phyloP scores from a whole-genome alignment of 2,888 invertebrate genomes.

The Drosophila demipolita region DNA sequence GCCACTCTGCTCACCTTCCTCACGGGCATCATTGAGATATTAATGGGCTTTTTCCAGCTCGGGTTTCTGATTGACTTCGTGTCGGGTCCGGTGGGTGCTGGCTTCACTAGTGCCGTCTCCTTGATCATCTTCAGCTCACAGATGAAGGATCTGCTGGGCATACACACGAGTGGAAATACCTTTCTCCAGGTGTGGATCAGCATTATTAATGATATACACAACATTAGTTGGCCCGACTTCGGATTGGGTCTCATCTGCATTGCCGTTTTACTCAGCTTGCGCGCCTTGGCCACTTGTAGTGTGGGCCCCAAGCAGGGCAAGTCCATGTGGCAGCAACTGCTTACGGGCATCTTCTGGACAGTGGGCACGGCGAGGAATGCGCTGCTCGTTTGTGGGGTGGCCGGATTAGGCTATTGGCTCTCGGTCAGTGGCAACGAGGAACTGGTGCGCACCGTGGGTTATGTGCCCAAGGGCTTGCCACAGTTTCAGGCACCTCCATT shows the following conservation, averaged over 20 bases:
- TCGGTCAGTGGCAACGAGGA: slow-evolving; percentile 86
- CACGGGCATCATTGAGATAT: slow-evolving; percentile 90
- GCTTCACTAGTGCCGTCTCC: slow-evolving; percentile 95
- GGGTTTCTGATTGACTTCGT: slow-evolving; percentile 96
- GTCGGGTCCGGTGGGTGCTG: slow-evolving; percentile 94
- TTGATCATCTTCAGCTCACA: slow-evolving; percentile 95
- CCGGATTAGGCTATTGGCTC: slow-evolving; percentile 88
- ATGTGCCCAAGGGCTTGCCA: slow-evolving; percentile 91
- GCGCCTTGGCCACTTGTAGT: slow-evolving; percentile 90
- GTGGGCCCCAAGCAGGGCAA: slow-evolving; percentile 87
- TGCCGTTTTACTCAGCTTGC: slow-evolving; percentile 89
- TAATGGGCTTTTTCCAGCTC: slow-evolving; percentile 93
- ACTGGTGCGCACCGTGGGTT: slow-evolving; percentile 89
- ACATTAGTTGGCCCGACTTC: slow-evolving; percentile 90
- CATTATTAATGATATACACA: slow-evolving; percentile 89
- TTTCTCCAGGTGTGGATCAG: slow-evolving; percentile 93
- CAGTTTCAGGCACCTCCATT: slow-evolving; percentile 89
- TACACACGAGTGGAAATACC: slow-evolving; percentile 90
- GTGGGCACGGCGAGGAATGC: slow-evolving; percentile 93
- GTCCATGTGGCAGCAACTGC: slow-evolving; percentile 86
- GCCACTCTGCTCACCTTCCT: slow-evolving; percentile 92
- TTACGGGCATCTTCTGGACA: slow-evolving; percentile 90
- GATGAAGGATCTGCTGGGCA: slow-evolving; percentile 92
- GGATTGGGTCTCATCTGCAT: slow-evolving; percentile 91
- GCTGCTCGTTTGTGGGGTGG: slow-evolving; percentile 91